Conservation (phyloP, 2,888 invertebrate species). For the Chesias legatella region DNA sequence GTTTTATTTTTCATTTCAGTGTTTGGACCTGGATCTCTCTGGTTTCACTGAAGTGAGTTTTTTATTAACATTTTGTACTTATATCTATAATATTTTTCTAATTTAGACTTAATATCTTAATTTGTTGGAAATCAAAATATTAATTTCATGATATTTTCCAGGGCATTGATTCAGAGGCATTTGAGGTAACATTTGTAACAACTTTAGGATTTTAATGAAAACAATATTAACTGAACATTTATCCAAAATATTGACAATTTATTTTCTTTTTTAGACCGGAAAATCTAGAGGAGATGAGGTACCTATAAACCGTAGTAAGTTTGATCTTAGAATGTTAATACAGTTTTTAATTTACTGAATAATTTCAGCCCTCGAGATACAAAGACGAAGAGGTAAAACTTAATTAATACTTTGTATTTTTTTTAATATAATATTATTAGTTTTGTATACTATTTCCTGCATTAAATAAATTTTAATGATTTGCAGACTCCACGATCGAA, state of each 20-base stretch:
- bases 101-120: too few relatives aligned
- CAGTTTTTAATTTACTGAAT: background rate
- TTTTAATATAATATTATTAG: too few relatives aligned
- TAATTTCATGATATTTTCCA: constrained; percentile 41
- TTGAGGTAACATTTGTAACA: too few relatives aligned
- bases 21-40: constrained; percentile 63
- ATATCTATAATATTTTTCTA: background rate
- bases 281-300: constrained; percentile 62
- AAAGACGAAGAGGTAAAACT: constrained; percentile 35
- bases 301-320: too few relatives aligned
- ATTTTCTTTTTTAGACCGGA: constrained; percentile 48
- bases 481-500: constrained; percentile 52
- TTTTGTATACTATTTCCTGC: too few relatives aligned
- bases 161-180: constrained; percentile 66
- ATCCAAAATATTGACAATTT: constrained; percentile 2
- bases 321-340: too few relatives aligned
- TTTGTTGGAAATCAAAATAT: background rate
- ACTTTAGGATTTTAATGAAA: background rate
- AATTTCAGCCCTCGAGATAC: constrained; percentile 37
- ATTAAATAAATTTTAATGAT: constrained; percentile 6
- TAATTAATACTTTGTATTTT: background rate
- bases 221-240: background rate
- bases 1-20: constrained; percentile 46
- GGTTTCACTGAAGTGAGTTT: constrained; percentile 62
- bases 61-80: background rate